phyloP scores from a whole-genome alignment of 2,113 vertebrate species.

The Verasper variegatus region DNA sequence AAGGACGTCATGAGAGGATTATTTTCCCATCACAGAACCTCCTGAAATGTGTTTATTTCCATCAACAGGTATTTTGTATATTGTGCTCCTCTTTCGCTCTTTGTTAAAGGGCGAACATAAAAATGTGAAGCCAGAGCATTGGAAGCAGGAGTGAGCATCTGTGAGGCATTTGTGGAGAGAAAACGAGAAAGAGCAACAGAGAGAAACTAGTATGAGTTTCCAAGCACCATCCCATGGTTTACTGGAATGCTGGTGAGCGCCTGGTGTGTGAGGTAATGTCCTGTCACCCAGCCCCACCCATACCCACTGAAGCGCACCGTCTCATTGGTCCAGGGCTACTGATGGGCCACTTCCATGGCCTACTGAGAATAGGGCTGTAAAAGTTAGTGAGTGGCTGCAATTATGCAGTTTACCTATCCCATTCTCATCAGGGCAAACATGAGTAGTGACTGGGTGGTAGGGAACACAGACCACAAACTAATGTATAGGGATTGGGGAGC shows the following conservation, averaged over 20 bases:
- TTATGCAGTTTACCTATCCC: conserved; percentile 63
- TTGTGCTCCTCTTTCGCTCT: conserved; percentile 16
- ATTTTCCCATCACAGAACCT: conserved; percentile 47
- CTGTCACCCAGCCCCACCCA: conserved; percentile 72
- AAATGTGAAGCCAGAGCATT: conserved; percentile 19
- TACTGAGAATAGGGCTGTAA: conserved; percentile 59
- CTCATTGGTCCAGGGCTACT: conserved; percentile 57
- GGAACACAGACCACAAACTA: conserved; percentile 51
- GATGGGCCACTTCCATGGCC: conserved; percentile 59
- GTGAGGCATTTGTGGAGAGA: conserved; percentile 78
- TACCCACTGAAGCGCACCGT: conserved; percentile 63
- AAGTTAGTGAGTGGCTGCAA: conserved; percentile 63
- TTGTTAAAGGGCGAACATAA: conserved; percentile 24
- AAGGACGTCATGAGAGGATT: conserved; percentile 23
- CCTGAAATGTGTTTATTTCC: conserved; percentile 55
- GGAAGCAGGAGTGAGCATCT: conserved; percentile 72
- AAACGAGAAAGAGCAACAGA: conserved; percentile 60
- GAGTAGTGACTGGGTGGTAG: conserved; percentile 60
- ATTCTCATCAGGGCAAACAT: conserved; percentile 49
- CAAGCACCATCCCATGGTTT: conserved; percentile 74
- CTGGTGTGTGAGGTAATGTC: conserved; percentile 80
- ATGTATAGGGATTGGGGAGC: conserved; percentile 50
- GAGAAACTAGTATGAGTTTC: conserved; percentile 72
- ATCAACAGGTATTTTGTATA: conserved; percentile 46
- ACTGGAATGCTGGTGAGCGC: conserved; percentile 77